Conservation (phyloP, 1,140 invertebrate genomes). For the Drosophila littoralis region DNA sequence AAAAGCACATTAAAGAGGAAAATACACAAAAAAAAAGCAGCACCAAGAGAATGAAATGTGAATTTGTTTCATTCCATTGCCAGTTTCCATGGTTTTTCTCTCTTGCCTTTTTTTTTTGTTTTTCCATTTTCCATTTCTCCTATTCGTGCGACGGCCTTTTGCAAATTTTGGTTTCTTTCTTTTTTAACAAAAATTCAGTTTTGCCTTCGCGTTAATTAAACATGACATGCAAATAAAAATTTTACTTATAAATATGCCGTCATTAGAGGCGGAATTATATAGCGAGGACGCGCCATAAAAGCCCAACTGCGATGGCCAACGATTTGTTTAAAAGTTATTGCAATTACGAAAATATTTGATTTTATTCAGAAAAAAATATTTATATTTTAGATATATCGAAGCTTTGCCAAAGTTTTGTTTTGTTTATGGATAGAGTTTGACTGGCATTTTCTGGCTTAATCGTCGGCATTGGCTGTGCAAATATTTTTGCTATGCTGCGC, state of each 20-base stretch:
- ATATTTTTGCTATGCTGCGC: conserved; percentile 33
- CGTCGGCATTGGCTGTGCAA: conserved; percentile 20
- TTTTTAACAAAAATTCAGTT: conserved; percentile 12
- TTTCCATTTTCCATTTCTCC: conserved; percentile 52
- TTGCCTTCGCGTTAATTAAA: conserved; percentile 70
- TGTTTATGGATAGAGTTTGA: not conserved
- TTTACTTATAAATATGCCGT: conserved; percentile 73
- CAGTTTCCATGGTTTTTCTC: conserved; percentile 63
- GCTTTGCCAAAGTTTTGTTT: not conserved
- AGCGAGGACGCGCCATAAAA: conserved; percentile 17
- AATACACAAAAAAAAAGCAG: conserved; percentile 28
- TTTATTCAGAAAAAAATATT: not conserved
- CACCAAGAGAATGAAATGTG: conserved; percentile 61
- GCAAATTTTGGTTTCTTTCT: conserved; percentile 45
- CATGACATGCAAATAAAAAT: conserved; percentile 79
- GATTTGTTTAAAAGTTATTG: conserved; percentile 20
- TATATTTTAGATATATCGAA: not conserved
- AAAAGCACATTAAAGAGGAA: conserved; percentile 6
- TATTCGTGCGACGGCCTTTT: conserved; percentile 50
- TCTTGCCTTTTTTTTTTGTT: not conserved
- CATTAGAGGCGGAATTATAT: conserved; percentile 31
- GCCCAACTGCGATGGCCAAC: conserved; percentile 10
- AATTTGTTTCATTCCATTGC: conserved; percentile 81
- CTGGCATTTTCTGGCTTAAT: not conserved
- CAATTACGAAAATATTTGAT: conserved; percentile 6